These are phyloP conservation scores for Cervus canadensis DNA, from an alignment of 2,113 vertebrate species.

Conservation along the genomic window DNA sequence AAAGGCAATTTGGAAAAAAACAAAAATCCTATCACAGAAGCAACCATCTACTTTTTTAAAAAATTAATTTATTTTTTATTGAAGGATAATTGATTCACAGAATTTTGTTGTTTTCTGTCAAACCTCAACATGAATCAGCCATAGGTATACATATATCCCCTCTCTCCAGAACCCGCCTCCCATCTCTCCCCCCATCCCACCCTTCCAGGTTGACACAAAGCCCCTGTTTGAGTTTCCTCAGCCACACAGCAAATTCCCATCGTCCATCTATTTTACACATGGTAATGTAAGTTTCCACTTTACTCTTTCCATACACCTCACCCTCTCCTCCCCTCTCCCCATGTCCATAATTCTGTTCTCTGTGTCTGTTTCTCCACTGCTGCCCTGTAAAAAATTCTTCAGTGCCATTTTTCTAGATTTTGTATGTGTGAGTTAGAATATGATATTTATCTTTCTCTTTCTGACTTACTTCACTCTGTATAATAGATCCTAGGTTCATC, in stretches of 20 bases:
- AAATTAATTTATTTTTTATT: not conserved
- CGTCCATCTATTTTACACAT: not conserved
- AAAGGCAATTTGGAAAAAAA: not conserved
- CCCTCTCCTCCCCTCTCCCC: not conserved
- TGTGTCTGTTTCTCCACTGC: not conserved
- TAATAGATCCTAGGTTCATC: not conserved
- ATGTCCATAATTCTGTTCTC: not conserved
- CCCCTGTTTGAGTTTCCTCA: not conserved
- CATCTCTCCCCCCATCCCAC: not conserved
- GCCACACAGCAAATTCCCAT: not conserved
- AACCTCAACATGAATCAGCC: not conserved
- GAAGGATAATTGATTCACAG: not conserved
- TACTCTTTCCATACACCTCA: not conserved
- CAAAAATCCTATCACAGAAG: not conserved
- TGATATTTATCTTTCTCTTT: not conserved
- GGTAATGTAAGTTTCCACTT: not conserved
- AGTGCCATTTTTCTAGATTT: not conserved
- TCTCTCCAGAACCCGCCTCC: not conserved
- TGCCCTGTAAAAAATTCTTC: not conserved
- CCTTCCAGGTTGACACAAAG: not conserved
- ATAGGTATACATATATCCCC: not conserved
- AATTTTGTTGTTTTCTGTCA: not conserved
- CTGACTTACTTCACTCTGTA: not conserved
- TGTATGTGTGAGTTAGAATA: not conserved
- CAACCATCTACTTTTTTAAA: not conserved